These are phyloP conservation scores for Orchesella cincta DNA, from an alignment of 1,140 invertebrate genomes.

Conservation along the genomic window DNA sequence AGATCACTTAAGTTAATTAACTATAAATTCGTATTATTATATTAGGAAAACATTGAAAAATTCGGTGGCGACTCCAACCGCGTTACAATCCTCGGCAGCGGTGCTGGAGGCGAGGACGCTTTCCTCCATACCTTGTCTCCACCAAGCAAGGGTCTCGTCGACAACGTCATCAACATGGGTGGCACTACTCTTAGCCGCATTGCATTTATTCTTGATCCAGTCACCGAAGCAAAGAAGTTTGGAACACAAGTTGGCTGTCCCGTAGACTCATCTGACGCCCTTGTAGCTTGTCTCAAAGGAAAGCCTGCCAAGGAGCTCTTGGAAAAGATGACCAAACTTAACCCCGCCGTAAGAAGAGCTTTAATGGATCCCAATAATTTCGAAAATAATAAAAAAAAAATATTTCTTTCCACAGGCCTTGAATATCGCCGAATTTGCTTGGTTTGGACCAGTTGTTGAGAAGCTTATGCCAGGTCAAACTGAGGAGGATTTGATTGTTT, in stretches of 20 bases:
- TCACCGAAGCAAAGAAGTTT: constrained; percentile 36
- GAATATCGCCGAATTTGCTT: neutral
- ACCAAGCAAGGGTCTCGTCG: constrained; percentile 39
- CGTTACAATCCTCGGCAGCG: constrained; percentile 32
- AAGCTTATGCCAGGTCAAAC: constrained; percentile 31
- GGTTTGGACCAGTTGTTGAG: constrained; percentile 33
- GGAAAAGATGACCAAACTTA: neutral
- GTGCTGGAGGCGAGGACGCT: constrained; percentile 22
- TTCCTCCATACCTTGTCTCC: constrained; percentile 34
- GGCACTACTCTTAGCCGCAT: constrained; percentile 1
- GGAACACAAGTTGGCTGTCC: constrained; percentile 35
- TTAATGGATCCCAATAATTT: too few species aligned
- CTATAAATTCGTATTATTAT: too few species aligned
- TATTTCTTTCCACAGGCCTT: too few species aligned
- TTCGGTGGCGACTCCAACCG: constrained; percentile 37
- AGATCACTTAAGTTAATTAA: too few species aligned
- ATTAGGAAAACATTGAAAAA: neutral
- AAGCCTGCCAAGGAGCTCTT: constrained; percentile 25
- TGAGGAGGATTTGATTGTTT: constrained; percentile 33
- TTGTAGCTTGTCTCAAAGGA: constrained; percentile 36
- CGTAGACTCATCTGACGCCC: constrained; percentile 19
- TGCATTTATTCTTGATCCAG: constrained; percentile 32
- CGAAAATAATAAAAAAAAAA: neutral
- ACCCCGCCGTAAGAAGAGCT: neutral
- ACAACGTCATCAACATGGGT: constrained; percentile 30